phyloP scores from a whole-genome alignment of 2,888 invertebrate genomes.

The Trypoxylon attenuatum region DNA sequence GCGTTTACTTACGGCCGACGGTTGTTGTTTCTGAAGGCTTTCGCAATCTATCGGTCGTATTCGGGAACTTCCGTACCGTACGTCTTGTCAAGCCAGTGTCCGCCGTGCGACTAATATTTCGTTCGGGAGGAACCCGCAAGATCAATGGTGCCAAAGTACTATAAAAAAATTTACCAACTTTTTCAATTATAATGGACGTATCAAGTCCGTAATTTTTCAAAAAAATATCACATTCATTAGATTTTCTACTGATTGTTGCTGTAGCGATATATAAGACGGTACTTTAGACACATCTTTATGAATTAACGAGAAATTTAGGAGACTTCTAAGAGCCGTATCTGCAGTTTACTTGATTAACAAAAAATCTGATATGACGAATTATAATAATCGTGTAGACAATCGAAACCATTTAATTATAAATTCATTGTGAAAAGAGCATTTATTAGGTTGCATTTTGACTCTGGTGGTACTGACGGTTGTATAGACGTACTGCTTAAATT shows the following conservation, averaged over 20 bases:
- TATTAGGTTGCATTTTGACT: slow-evolving; percentile 6
- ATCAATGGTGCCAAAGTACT: slow-evolving; percentile 4
- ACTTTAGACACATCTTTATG: slow-evolving; percentile 55
- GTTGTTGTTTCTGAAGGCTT: slow-evolving; percentile 76
- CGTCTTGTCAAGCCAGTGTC: slow-evolving; percentile 66
- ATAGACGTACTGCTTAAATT: slow-evolving; percentile 17
- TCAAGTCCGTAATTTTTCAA: not conserved
- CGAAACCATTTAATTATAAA: slow-evolving; percentile 20
- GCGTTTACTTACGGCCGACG: slow-evolving; percentile 76
- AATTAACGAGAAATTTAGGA: slow-evolving; percentile 25
- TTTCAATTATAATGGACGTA: not conserved
- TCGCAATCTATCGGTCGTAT: slow-evolving; percentile 72
- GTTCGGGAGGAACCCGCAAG: slow-evolving; percentile 7
- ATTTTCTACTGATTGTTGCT: slow-evolving; percentile 44
- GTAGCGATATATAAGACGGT: slow-evolving; percentile 55
- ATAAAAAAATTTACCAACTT: slow-evolving; percentile 29
- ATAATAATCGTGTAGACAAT: no score
- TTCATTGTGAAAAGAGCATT: not conserved
- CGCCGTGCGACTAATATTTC: slow-evolving; percentile 58
- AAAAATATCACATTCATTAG: slow-evolving; percentile 13
- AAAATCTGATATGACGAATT: no score
- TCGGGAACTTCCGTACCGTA: slow-evolving; percentile 70
- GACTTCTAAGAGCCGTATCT: no score
- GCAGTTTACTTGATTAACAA: no score
- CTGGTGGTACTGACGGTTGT: slow-evolving; percentile 27